These are phyloP conservation scores for Xiphorhynchus erythropygius DNA, from an alignment of 2,797 vertebrate genomes.

Conservation along the genomic window DNA sequence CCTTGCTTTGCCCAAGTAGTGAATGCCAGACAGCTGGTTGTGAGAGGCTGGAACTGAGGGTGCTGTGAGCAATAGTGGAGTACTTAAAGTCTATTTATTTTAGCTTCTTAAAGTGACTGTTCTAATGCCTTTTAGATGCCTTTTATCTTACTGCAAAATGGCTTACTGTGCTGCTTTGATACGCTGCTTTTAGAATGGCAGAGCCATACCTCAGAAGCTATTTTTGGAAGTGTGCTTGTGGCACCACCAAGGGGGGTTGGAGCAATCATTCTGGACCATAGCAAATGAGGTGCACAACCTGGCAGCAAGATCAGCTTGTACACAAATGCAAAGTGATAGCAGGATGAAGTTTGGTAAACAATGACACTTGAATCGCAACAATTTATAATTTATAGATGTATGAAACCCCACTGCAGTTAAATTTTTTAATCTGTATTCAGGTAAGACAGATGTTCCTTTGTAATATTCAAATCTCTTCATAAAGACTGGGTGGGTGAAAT, in stretches of 20 bases:
- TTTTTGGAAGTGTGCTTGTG: neutral
- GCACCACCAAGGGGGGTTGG: neutral
- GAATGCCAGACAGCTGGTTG: rapidly evolving
- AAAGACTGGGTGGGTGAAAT: neutral
- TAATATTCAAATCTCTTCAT: neutral
- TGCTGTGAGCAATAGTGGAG: neutral
- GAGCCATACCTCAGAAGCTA: neutral
- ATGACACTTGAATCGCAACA: neutral
- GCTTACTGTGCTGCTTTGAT: neutral
- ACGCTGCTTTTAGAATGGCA: neutral
- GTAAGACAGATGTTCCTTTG: neutral
- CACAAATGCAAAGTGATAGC: neutral
- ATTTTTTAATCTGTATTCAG: neutral
- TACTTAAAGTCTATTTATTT: neutral
- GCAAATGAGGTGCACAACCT: neutral
- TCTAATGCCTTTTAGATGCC: neutral
- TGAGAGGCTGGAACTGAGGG: neutral
- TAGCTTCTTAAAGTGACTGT: neutral
- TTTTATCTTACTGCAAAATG: neutral
- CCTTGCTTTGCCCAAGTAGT: neutral
- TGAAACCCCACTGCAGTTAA: neutral
- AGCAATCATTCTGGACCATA: neutral
- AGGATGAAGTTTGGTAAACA: neutral
- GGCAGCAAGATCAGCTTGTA: neutral
- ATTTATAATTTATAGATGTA: neutral